Evolutionary conservation across 2,888 invertebrate species (phyloP), one percentile per base, ranked within the genome.

Genomic region (Pyralis farinalis): DNA sequence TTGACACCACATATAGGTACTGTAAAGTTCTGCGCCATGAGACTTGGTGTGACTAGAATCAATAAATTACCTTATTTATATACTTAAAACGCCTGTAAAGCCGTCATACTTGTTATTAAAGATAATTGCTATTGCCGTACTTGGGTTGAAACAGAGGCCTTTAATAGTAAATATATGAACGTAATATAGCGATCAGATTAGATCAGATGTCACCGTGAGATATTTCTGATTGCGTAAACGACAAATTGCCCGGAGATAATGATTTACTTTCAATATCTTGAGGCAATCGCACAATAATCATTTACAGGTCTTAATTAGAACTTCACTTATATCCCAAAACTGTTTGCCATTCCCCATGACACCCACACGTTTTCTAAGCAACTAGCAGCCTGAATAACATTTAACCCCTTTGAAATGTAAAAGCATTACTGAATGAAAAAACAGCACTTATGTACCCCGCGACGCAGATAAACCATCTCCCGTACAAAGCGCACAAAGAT

Each of bases 341-440:
- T n/a, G 63, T 73, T 71, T 70, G 67, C 66, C 59, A 59, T 64
- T 69, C 69, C 68, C 71, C 74, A 59, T 67, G 70, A 80, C 87
- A 84, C 87, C 86, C 81, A 85, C 86, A 78, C 79, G 71, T 83
- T 81, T 81, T 75, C 79, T 81, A 80, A 81, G 70, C 84, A 74
- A 76, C 74, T 75, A 81, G 67, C 73, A 79, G 78, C 69, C 85
- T 86, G 87, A 87, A 88, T 86, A 86, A 85, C 81, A 83, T 87
- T 86, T 87, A 87, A 87, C 87, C 88, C 88, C 85, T 87, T 87
- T 88, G 75, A 87, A 85, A 88, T 86, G 84, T 87, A 84, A 88
- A 88, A 88, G 87, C 88, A 88, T 88, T 87, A 88, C 85, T 78
- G 83, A 88, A 88, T 88, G 88, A 88, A 88, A 88, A 88, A 88